Conservation (phyloP, 2,888 invertebrate species). For the Amiota minor region DNA sequence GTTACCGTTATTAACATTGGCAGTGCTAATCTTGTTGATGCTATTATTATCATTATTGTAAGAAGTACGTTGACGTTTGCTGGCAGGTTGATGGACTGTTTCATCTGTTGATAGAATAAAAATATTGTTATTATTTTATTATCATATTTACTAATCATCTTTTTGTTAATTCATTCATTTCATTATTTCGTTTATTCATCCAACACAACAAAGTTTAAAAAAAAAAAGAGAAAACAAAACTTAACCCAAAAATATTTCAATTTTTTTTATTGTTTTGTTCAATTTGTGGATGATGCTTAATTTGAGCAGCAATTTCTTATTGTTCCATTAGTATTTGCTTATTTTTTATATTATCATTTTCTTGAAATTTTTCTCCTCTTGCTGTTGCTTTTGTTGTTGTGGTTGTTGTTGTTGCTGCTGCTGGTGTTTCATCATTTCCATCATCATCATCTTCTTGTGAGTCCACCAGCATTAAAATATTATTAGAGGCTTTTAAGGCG, state of each 20-base stretch:
- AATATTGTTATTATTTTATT: neutral
- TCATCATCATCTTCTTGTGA: slow-evolving; percentile 44
- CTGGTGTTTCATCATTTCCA: slow-evolving; percentile 47
- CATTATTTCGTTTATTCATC: neutral
- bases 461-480: neutral
- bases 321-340: neutral
- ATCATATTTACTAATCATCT: no score
- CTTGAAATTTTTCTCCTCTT: slow-evolving; percentile 21
- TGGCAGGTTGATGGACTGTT: slow-evolving; percentile 12
- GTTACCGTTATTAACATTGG: slow-evolving; percentile 43
- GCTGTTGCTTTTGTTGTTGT: neutral
- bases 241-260: neutral
- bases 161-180: no score
- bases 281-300: neutral
- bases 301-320: neutral
- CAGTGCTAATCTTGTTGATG: slow-evolving; percentile 3
- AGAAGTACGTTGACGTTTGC: slow-evolving; percentile 42
- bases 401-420: slow-evolving; percentile 29
- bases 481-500: slow-evolving; percentile 46
- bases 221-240: neutral
- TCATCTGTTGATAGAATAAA: neutral
- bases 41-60: slow-evolving; percentile 54
- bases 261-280: neutral
- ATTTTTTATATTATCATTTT: slow-evolving; percentile 20
- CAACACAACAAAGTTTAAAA: neutral